These are phyloP conservation scores for Caenorhabditis wallacei DNA, from an alignment of 2,888 invertebrate species.

Conservation along the genomic window DNA sequence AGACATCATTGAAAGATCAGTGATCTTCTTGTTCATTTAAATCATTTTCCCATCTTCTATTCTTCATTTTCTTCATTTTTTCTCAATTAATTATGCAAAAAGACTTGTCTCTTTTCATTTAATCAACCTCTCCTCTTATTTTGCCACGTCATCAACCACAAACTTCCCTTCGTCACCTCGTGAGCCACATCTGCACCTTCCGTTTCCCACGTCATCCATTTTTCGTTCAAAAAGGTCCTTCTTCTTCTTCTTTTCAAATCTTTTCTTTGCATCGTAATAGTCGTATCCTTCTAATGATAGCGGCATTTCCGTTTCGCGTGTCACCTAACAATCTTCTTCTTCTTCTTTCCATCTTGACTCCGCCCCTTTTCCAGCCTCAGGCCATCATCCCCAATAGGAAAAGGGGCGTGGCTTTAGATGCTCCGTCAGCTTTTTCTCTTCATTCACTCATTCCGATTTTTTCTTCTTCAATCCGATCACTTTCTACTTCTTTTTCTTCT, in stretches of 20 bases:
- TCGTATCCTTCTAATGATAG: conserved; percentile 21
- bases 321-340: conserved; percentile 27
- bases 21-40: conserved; percentile 1
- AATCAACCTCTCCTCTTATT: conserved; percentile 34
- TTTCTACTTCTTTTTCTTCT: not conserved
- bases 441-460: conserved; percentile 14
- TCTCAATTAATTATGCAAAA: conserved; percentile 51
- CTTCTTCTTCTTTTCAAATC: not conserved
- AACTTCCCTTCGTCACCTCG: conserved; percentile 7
- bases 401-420: conserved; percentile 27
- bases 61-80: no score
- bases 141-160: conserved; percentile 24
- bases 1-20: conserved; percentile 23
- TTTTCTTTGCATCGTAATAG: conserved; percentile 6
- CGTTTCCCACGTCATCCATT: conserved; percentile 32
- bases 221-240: conserved; percentile 23
- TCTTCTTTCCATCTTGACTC: not conserved
- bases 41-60: conserved; percentile 1
- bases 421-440: conserved; percentile 11
- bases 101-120: conserved; percentile 35
- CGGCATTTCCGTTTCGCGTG: conserved; percentile 35
- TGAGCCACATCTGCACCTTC: conserved; percentile 42
- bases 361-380: conserved; percentile 40
- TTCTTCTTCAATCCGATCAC: not conserved
- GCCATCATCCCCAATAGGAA: not conserved